These are phyloP conservation scores for Blomia tropicalis DNA, from an alignment of 2,888 invertebrate genomes.

Conservation along the genomic window DNA sequence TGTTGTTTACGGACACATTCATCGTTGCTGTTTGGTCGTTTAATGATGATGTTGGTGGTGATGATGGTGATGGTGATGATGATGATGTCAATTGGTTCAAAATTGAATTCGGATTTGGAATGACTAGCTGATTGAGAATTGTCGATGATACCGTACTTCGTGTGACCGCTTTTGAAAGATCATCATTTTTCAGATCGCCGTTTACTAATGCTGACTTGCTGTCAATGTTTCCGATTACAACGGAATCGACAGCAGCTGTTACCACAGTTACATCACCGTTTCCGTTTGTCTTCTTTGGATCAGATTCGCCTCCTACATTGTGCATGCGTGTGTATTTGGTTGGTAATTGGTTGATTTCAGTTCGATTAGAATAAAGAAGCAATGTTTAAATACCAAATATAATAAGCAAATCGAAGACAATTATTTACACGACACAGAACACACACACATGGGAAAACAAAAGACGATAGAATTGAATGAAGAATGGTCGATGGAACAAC, in stretches of 20 bases:
- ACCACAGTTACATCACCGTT: too few species aligned
- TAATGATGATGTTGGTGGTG: not conserved
- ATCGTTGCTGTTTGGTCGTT: not conserved
- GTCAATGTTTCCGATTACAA: not conserved
- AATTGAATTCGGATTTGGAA: constrained; percentile 9
- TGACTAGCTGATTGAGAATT: not conserved
- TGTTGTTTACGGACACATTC: not conserved
- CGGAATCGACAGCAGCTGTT: not conserved
- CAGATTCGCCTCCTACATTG: too few species aligned
- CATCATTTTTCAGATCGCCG: not conserved
- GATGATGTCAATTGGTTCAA: not conserved
- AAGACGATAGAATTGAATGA: too few species aligned
- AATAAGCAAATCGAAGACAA: too few species aligned
- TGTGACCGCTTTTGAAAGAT: not conserved
- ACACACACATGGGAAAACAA: too few species aligned
- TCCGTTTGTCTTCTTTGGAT: too few species aligned
- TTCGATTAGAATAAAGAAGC: too few species aligned
- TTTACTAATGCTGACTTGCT: not conserved
- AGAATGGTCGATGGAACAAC: too few species aligned
- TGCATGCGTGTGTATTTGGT: too few species aligned
- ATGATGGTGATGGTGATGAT: not conserved
- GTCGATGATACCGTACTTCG: not conserved
- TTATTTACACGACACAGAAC: too few species aligned
- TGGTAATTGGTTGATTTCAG: too few species aligned
- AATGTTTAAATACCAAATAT: too few species aligned